A percentile compares a stretch with the other conserved stretches of the same genome.
Evolutionary conservation across 2,888 invertebrate species (phyloP).

Genomic region (Cyaniris semiargus): DNA sequence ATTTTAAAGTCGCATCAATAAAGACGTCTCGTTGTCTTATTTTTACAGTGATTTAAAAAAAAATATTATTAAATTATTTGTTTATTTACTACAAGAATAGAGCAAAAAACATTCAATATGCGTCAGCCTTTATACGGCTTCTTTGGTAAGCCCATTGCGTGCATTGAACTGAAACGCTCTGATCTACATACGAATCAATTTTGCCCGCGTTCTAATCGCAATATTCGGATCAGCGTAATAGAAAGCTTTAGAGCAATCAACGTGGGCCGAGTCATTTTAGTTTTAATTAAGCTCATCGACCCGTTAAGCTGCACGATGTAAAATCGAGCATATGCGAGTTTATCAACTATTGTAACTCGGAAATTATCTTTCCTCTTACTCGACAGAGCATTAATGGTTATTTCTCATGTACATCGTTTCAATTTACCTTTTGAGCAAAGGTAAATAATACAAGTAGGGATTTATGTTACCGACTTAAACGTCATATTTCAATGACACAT

Average conservation of each 20-base stretch:
- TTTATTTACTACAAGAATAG: conserved; percentile 37
- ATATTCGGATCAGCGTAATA: conserved; percentile 44
- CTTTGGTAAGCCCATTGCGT: conserved; percentile 24
- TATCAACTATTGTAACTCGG: conserved; percentile 54
- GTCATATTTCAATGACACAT: too few species aligned
- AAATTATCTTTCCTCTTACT: not conserved
- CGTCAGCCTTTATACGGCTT: conserved; percentile 16
- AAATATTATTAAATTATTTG: not conserved
- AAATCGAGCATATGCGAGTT: conserved; percentile 63
- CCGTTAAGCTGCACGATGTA: conserved; percentile 66
- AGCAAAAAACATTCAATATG: conserved; percentile 18
- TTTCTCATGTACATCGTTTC: too few species aligned
- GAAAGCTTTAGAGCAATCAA: conserved; percentile 59
- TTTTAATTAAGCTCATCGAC: conserved; percentile 71
- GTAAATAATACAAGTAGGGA: too few species aligned
- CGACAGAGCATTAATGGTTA: too few species aligned
- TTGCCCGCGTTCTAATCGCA: conserved; percentile 30
- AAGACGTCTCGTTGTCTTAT: too few species aligned
- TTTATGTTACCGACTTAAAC: too few species aligned
- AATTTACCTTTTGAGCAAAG: too few species aligned
- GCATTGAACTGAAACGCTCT: conserved; percentile 28
- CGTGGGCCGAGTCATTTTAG: conserved; percentile 69
- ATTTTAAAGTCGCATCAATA: too few species aligned
- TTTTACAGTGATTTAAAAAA: not conserved
- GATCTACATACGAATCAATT: conserved; percentile 29